A percentile compares a stretch with the other conserved stretches of the same genome.
phyloP scores from a whole-genome alignment of 92 coral and sea anemone species.

The Porites cylindrica region DNA sequence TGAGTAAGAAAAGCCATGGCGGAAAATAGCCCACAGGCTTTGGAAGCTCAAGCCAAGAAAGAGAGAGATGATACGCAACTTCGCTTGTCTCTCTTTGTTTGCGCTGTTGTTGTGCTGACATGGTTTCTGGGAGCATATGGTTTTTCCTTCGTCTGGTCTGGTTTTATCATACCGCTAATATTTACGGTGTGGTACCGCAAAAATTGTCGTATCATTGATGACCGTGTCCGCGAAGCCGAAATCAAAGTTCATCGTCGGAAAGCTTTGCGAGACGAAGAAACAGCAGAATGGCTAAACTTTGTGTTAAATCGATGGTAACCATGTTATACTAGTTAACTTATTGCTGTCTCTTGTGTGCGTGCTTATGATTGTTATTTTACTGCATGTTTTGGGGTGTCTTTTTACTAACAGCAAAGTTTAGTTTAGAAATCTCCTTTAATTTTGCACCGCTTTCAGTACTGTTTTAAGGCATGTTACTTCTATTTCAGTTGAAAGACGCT shows the following conservation, averaged over 20 bases:
- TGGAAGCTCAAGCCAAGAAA: slow-evolving; percentile 72
- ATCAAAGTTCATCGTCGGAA: slow-evolving; percentile 88
- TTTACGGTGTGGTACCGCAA: slow-evolving; percentile 91
- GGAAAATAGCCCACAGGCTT: slow-evolving; percentile 49
- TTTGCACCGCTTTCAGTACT: no score
- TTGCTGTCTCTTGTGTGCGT: background rate
- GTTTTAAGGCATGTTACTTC: background rate
- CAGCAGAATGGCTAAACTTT: slow-evolving; percentile 96
- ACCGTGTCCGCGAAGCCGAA: slow-evolving; percentile 83
- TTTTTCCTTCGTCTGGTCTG: slow-evolving; percentile 82
- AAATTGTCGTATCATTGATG: slow-evolving; percentile 79
- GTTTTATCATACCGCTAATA: slow-evolving; percentile 77
- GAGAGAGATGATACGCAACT: slow-evolving; percentile 84
- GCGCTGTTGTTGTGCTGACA: slow-evolving; percentile 66
- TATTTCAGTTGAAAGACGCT: background rate
- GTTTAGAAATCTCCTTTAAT: background rate
- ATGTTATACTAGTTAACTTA: background rate
- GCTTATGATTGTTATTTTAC: background rate
- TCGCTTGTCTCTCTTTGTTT: slow-evolving; percentile 77
- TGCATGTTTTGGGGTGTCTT: background rate
- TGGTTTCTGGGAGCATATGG: slow-evolving; percentile 89
- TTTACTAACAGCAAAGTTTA: background rate
- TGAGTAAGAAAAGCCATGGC: slow-evolving; percentile 28
- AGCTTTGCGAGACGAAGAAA: slow-evolving; percentile 92
- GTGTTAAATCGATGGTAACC: slow-evolving; percentile 92